Base-by-base conservation (phyloP, 2,797 vertebrate genomes). In the Gymnoscopelus microlampas region DNA sequence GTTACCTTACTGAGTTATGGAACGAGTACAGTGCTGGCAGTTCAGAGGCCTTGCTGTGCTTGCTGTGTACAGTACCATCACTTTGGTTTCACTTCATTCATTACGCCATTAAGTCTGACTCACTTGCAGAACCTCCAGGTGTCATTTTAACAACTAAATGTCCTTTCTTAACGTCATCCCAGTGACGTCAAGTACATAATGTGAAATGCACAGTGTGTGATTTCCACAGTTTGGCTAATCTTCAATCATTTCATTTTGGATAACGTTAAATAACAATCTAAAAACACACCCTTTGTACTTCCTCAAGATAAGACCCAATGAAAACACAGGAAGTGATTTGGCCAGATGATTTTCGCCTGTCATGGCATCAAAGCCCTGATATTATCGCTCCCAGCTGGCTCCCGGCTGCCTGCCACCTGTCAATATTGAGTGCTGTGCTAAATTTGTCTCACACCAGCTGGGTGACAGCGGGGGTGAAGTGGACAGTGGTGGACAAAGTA, bases 21-120 rank as follows among this genome's bases (percentile, higher is more conserved):
- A 11, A 11, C 10, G 15, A 66, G 63, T 76, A 75, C 80, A 85
- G 83, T 32, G 29, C 78, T 90, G 89, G 63, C 2, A 64, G 60
- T 81, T 83, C 75, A 80, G 67, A 74, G 53, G 48, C 62, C 19
- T 47, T n/a, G n/a, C n/a, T n/a, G n/a, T n/a, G 48, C 84, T 64
- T 85, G 76, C 73, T 84, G 68, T 85, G 76, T 75, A n/a, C n/a
- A n/a, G n/a, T n/a, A 79, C 29, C 63, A 59, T 78, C 39, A 60
- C 15, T 58, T 57, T 44, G 61, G 35, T 35, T 35, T 35, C 32
- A 35, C 32, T 32, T 32, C 29, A 32, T 32, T 32, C 29, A 32
- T 32, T 32, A 32, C 19, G 19, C 19, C 19, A 19, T 19, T 19
- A 19, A 19, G 19, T 19, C 19, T 19, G 19, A 19, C 19, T 19